phyloP scores from a whole-genome alignment of 2,113 vertebrate genomes.

The Pteropus alecto region DNA sequence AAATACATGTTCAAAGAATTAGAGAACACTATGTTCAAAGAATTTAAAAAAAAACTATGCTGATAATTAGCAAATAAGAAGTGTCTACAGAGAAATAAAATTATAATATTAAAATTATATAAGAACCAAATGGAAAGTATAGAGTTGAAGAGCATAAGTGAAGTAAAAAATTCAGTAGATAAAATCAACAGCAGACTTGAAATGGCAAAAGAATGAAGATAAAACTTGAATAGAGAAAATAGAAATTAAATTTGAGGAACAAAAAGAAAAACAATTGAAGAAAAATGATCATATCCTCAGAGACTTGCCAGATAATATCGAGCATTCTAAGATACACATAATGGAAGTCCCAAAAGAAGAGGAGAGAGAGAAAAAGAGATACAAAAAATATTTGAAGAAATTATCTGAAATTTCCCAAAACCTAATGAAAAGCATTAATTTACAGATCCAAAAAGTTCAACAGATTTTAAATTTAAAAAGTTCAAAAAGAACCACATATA shows the following conservation, averaged over 20 bases:
- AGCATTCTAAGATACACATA: background rate
- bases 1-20: background rate
- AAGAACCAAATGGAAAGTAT: background rate
- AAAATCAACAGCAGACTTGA: background rate
- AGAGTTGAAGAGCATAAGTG: background rate
- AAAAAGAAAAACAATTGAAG: background rate
- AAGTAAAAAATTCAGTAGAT: background rate
- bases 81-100: background rate
- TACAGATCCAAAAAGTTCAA: too few species aligned
- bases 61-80: background rate
- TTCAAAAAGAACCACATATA: too few species aligned
- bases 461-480: too few species aligned
- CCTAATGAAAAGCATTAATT: background rate
- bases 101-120: background rate
- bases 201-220: background rate
- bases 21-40: background rate
- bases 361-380: background rate
- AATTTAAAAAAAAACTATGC: conserved; percentile 12
- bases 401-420: background rate
- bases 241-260: background rate
- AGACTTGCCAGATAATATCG: background rate
- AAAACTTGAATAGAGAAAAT: background rate
- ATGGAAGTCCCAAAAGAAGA: background rate
- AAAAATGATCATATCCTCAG: background rate
- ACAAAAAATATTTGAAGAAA: background rate